Base-by-base conservation (phyloP, 2,797 vertebrate species). In the Poliocrania exsul region DNA sequence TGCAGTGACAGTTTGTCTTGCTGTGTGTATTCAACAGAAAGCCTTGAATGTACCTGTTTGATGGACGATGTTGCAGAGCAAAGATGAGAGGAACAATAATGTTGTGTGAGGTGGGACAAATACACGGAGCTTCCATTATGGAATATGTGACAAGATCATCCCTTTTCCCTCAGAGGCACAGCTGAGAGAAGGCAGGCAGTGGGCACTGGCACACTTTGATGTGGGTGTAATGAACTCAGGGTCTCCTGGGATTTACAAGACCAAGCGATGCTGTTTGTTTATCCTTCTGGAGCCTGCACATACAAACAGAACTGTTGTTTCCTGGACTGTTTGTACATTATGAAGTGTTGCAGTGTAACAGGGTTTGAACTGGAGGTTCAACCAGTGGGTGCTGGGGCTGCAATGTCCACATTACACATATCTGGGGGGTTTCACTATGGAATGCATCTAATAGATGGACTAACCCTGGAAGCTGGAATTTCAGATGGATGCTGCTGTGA, bases 121-220 rank as follows among this genome's bases (percentile, higher is more conserved):
- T 21, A 25, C 3, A 20, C 0, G 3, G 83, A 40, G 54, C 19
- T 74, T 40, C 65, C 29, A 5, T n/a, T 54, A 67, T 16, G 70
- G 85, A 67, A 37, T 72, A 82, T n/a, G 44, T 77, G 69, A 82
- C 67, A 86, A 67, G 81, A 71, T 44, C 15, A 31, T 46, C 40
- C 14, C 29, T 83, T 80, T 71, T 6, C 18, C 53, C 50, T 17
- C 3, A 4, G 31, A 42, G 58, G 29, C 29, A 11, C 2, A 64
- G 29, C 64, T 73, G 65, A 29, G 57, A 25, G 56, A 37, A 15
- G 15, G 53, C 9, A 57, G 60, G 61, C 70, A 33, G 62, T 9
- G 49, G 35, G 61, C 46, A 13, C 13, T 5, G 47, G 37, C 38
- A 4, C 11, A 14, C 29, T 51, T 38, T 18, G 16, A 26, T 11